Percentiles rank a stretch among this genome's conserved stretches.
phyloP scores from a whole-genome alignment of 2,113 vertebrate genomes.

The Talpa occidentalis region DNA sequence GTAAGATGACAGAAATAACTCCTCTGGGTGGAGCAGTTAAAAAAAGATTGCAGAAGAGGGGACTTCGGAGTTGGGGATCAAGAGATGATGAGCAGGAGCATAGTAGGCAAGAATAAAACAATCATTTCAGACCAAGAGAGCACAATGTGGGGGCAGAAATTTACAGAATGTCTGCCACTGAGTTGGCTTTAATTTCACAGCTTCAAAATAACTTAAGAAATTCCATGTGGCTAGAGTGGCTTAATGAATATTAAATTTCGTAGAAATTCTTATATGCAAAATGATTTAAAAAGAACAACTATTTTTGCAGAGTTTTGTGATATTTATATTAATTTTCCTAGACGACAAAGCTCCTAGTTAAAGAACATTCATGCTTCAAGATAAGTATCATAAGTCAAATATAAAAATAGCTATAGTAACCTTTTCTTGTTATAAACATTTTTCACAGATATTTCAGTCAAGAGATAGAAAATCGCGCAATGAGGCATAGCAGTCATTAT shows the following conservation, averaged over 20 bases:
- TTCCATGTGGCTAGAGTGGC: not conserved
- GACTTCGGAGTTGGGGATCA: not conserved
- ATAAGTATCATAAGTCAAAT: not conserved
- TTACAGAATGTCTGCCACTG: not conserved
- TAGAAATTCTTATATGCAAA: not conserved
- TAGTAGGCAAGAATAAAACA: not conserved
- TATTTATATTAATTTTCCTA: not conserved
- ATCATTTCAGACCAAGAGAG: not conserved
- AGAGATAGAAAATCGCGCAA: not conserved
- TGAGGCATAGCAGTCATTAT: not conserved
- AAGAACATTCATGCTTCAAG: conserved; percentile 21
- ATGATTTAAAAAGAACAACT: conserved; percentile 1
- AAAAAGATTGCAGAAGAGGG: not conserved
- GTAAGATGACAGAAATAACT: not conserved
- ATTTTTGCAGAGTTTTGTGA: conserved; percentile 18
- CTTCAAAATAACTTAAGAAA: conserved; percentile 18
- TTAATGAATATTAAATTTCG: conserved; percentile 10
- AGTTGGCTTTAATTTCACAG: not conserved
- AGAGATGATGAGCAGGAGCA: not conserved
- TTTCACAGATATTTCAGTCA: not conserved
- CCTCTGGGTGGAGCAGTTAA: not conserved
- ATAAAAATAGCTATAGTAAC: conserved; percentile 8
- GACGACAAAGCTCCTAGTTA: conserved; percentile 30
- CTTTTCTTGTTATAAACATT: not conserved
- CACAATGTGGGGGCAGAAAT: not conserved